Evolutionary conservation across 1,140 invertebrate genomes (phyloP).

Genomic region (Protaetia brevitarsis): DNA sequence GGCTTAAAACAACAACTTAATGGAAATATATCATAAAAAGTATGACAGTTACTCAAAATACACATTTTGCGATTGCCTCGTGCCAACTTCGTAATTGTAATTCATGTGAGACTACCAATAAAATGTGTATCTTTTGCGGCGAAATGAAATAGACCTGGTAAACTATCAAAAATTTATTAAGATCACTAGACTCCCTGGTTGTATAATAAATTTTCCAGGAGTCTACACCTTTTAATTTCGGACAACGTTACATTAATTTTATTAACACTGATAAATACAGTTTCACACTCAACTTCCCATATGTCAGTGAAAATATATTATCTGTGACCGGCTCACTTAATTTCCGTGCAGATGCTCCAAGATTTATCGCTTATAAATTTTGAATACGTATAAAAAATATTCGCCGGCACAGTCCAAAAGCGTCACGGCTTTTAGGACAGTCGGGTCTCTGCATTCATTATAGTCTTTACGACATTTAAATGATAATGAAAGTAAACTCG

Average conservation of each 20-base stretch:
- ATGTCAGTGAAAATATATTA: conserved; percentile 7
- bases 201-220: conserved; percentile 12
- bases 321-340: conserved; percentile 13
- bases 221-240: conserved; percentile 17
- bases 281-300: conserved; percentile 17
- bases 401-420: not conserved
- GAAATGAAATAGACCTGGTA: not conserved
- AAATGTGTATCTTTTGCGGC: not conserved
- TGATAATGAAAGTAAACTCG: not conserved
- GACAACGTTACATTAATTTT: conserved; percentile 17
- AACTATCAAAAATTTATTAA: conserved; percentile 11
- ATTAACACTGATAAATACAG: conserved; percentile 18
- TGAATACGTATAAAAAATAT: conserved; percentile 13
- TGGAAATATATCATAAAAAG: too few relatives aligned
- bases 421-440: not conserved
- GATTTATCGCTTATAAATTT: conserved; percentile 15
- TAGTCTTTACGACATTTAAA: not conserved
- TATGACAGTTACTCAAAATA: too few relatives aligned
- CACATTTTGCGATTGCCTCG: too few relatives aligned
- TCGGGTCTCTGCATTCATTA: not conserved
- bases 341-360: conserved; percentile 15
- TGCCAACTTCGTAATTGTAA: too few relatives aligned
- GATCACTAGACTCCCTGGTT: not conserved
- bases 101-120: not conserved
- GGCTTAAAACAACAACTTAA: too few relatives aligned